phyloP scores from a whole-genome alignment of 1,140 invertebrate species.

The Zaprionus taronus region DNA sequence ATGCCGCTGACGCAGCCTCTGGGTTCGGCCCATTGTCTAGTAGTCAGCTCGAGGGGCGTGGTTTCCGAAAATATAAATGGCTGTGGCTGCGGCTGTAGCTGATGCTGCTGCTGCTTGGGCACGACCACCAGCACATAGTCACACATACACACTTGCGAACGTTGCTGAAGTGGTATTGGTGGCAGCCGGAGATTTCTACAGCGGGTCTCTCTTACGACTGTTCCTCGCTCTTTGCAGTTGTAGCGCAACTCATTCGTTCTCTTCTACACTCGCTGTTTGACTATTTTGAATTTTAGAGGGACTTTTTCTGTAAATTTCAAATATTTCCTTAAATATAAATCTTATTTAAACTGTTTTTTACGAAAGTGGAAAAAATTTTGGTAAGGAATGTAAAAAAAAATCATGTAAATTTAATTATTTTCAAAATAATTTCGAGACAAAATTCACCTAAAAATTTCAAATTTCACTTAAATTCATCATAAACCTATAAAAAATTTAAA shows the following conservation, averaged over 20 bases:
- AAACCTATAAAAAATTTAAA: too few species aligned
- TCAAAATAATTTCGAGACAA: too few species aligned
- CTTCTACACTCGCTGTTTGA: slow-evolving; percentile 6
- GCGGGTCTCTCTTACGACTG: slow-evolving; percentile 20
- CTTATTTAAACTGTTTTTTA: too few species aligned
- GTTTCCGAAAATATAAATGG: slow-evolving; percentile 83
- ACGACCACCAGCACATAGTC: slow-evolving; percentile 42
- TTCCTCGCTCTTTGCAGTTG: slow-evolving; percentile 16
- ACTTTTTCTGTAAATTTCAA: background rate
- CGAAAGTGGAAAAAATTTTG: too few species aligned
- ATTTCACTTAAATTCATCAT: too few species aligned
- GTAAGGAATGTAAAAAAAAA: too few species aligned
- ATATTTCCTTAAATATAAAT: background rate
- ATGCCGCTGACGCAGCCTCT: slow-evolving; percentile 76
- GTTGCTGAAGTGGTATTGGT: slow-evolving; percentile 54
- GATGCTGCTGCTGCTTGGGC: slow-evolving; percentile 36
- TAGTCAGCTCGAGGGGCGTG: slow-evolving; percentile 79
- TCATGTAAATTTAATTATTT: too few species aligned
- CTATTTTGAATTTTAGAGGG: background rate
- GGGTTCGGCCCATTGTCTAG: slow-evolving; percentile 80
- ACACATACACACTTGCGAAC: slow-evolving; percentile 19
- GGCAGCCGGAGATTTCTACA: slow-evolving; percentile 32
- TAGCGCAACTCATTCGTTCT: background rate
- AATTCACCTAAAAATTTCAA: too few species aligned
- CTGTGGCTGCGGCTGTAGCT: slow-evolving; percentile 58